A percentile compares a stretch with the other conserved stretches of the same genome.
Evolutionary conservation across 1,140 invertebrate species (phyloP).

Genomic region (Lepidurus packardi): DNA sequence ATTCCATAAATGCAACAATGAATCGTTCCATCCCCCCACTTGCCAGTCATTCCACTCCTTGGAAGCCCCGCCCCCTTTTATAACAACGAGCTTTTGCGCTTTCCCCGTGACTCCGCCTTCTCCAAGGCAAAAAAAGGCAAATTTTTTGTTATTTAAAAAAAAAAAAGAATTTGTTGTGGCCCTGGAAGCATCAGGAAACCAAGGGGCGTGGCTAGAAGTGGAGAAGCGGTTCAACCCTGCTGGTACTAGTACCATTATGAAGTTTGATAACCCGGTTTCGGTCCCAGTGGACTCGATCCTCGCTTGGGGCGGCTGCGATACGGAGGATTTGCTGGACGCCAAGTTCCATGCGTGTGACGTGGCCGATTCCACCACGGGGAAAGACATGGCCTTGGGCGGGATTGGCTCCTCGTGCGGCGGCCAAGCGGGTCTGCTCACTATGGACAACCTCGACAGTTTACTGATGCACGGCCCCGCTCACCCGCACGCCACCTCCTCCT

Average conservation of each 20-base stretch:
- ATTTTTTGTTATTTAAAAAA: background rate
- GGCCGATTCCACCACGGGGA: constrained; percentile 34
- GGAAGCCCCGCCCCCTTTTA: constrained; percentile 6
- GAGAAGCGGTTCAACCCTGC: constrained; percentile 7
- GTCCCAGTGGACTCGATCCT: constrained; percentile 36
- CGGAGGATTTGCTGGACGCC: constrained; percentile 33
- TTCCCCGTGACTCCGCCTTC: background rate
- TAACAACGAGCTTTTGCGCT: constrained; percentile 22
- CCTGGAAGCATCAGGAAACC: background rate
- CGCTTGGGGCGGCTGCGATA: constrained; percentile 34
- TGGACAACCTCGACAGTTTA: constrained; percentile 59
- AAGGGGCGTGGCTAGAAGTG: background rate
- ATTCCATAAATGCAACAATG: background rate
- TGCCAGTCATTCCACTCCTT: constrained; percentile 8
- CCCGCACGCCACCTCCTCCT: constrained; percentile 38
- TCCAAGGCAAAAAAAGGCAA: background rate
- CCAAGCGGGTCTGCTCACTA: constrained; percentile 37
- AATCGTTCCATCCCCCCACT: background rate
- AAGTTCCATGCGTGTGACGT: constrained; percentile 35
- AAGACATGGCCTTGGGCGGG: constrained; percentile 23
- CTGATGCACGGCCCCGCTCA: constrained; percentile 46
- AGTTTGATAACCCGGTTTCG: constrained; percentile 33
- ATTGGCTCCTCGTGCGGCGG: constrained; percentile 13
- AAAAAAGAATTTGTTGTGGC: background rate
- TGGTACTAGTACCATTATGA: constrained; percentile 28